phyloP scores from a whole-genome alignment of 2,113 vertebrate genomes.

The Hippoglossus stenolepis region DNA sequence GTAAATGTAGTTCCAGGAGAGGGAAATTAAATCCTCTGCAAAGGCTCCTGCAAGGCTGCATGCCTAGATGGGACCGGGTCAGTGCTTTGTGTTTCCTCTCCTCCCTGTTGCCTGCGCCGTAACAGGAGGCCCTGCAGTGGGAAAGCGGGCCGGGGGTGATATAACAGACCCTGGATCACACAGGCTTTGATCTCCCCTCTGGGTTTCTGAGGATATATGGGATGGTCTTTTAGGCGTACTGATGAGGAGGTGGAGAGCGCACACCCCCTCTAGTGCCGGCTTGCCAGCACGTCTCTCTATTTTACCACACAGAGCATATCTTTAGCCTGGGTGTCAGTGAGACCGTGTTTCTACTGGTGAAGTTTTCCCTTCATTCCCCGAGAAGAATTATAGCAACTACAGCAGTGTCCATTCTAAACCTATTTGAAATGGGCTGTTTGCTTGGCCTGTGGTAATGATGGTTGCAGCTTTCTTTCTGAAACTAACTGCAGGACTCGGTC shows the following conservation, averaged over 20 bases:
- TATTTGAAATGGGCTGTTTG: too few relatives aligned
- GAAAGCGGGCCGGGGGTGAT: constrained; percentile 55
- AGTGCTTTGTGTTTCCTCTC: constrained; percentile 48
- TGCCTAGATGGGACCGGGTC: constrained; percentile 24
- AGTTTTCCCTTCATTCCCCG: not conserved
- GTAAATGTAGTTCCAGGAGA: constrained; percentile 44
- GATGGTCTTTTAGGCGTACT: constrained; percentile 56
- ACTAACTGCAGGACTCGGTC: not conserved
- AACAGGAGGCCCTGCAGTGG: constrained; percentile 60
- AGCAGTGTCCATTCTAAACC: too few relatives aligned
- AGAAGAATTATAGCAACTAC: not conserved
- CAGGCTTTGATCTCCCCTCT: constrained; percentile 69
- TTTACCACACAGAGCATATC: constrained; percentile 16
- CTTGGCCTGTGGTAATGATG: too few relatives aligned
- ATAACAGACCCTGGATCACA: constrained; percentile 73
- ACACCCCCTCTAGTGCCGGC: constrained; percentile 39
- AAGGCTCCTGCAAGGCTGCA: constrained; percentile 34
- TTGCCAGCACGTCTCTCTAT: constrained; percentile 22
- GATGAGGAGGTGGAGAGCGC: constrained; percentile 63
- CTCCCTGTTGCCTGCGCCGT: constrained; percentile 18
- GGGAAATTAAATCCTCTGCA: constrained; percentile 6
- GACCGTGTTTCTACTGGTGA: not conserved
- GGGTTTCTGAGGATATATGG: constrained; percentile 55
- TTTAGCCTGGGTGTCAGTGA: constrained; percentile 4
- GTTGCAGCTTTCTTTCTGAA: too few relatives aligned